Evolutionary conservation across 2,888 invertebrate genomes (phyloP), one percentile per base, ranked within the genome.

Genomic region (Oligia strigilis): DNA sequence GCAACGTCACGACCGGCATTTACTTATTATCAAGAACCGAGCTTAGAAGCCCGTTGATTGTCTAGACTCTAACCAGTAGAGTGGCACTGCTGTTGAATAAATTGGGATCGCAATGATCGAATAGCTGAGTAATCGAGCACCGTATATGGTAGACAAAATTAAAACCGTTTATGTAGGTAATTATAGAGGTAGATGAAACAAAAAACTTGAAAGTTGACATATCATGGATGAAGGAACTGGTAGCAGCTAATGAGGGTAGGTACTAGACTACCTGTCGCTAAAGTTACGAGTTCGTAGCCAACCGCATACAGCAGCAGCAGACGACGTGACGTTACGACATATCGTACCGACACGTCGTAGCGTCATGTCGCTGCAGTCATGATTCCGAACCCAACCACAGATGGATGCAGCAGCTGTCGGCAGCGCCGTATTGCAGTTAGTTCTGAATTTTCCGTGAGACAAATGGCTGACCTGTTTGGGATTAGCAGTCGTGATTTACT

Each of bases 1-100:
- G 78, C 88, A 87, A 86, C 91, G 89, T 92, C 93, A 93, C 92
- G 94, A 94, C 84, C 89, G 75, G 87, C 91, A 91, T 91, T 93
- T 92, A 92, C 91, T 93, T 92, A 93, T 92, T 92, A 92, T 92
- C 91, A 92, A 83, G 87, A 82, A 90, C 83, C 86, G 78, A 89
- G 90, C 87, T 90, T 90, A 91, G 89, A 67, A 92, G 89, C 87
- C 83, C 87, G 90, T 86, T 93, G 91, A 92, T 90, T 90, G 90
- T 89, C 88, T 87, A 90, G 89, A 92, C 29, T 66, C 43, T 64
- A 77, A 72, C 67, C 87, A 83, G 87, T 86, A 85, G 81, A 87
- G 87, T 90, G 84, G 86, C 82, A 84, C 80, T 79, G 79, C 82
- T 77, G 80, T 72, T 69, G 86, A 88, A 88, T 87, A 87, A 91